phyloP scores from a whole-genome alignment of 2,113 vertebrate genomes.

The Chaetodon trifascialis region DNA sequence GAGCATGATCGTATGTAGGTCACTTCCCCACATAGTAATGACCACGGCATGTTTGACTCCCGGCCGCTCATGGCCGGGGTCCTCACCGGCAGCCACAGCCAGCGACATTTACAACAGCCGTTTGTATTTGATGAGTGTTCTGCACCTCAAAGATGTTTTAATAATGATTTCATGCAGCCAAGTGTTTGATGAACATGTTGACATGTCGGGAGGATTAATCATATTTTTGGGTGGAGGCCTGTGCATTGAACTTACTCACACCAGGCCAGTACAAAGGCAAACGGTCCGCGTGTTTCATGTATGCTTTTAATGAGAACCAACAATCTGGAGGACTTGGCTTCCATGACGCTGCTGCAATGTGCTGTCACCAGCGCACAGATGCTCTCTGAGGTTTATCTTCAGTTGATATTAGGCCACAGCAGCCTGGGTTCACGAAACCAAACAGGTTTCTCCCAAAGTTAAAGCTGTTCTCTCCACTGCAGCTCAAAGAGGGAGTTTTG shows the following conservation, averaged over 20 bases:
- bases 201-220: constrained; percentile 13
- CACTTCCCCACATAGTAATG: constrained; percentile 45
- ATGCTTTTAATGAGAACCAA: constrained; percentile 24
- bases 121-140: not conserved
- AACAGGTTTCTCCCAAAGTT: too few species aligned
- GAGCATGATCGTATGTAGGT: constrained; percentile 42
- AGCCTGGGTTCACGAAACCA: too few species aligned
- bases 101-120: not conserved
- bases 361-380: not conserved
- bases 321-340: not conserved
- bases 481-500: too few species aligned
- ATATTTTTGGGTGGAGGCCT: not conserved
- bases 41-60: constrained; percentile 38
- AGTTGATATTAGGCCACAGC: not conserved
- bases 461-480: too few species aligned
- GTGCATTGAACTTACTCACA: not conserved
- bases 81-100: constrained; percentile 3
- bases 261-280: not conserved
- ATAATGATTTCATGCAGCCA: not conserved
- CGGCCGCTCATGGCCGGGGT: not conserved
- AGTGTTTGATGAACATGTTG: constrained; percentile 5
- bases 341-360: not conserved
- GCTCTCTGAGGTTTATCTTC: not conserved
- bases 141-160: constrained; percentile 11
- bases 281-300: constrained; percentile 11